Evolutionary conservation across 2,888 invertebrate genomes (phyloP), one percentile per base, ranked within the genome.

Genomic region (Phlogophora meticulosa): DNA sequence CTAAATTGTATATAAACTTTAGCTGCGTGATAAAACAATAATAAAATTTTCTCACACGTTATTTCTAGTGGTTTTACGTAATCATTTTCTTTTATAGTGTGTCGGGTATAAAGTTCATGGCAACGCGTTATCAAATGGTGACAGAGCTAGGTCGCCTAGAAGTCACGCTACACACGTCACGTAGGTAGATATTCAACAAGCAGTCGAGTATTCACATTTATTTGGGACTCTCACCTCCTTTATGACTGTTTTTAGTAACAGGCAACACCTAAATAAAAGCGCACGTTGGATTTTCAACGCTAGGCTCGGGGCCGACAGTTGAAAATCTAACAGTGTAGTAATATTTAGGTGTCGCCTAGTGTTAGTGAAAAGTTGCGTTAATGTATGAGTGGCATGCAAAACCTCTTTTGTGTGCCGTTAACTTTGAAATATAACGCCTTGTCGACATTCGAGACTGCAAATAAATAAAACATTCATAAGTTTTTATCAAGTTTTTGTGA

Each of bases 341-440:
- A n/a, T n/a, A n/a, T n/a, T n/a, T n/a, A n/a, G n/a, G n/a, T n/a
- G n/a, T n/a, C n/a, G n/a, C n/a, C n/a, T n/a, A n/a, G n/a, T n/a
- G n/a, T n/a, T n/a, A n/a, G n/a, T n/a, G n/a, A n/a, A n/a, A n/a
- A n/a, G n/a, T n/a, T n/a, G n/a, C n/a, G n/a, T n/a, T 40, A 45
- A 61, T 66, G 45, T 68, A 61, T 68, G 68, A 55, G 38, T 58
- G 58, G 62, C 68, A 48, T 59, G 73, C 42, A 59, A 59, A 75
- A 63, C 68, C 73, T 72, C 55, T n/a, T 66, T 60, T 48, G 66
- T 61, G 34, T 57, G 22, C n/a, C 17, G 28, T 58, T 46, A 49
- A 32, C 36, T 55, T 57, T 57, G 34, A 59, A 48, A 56, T 72
- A 56, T 65, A 46, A 51, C n/a, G 9, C 38, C 22, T 22, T 11